A percentile compares a stretch with the other conserved stretches of the same genome.
These are phyloP conservation scores for Benthosema pterotum DNA, from an alignment of 2,797 vertebrate genomes.

Conservation along the genomic window DNA sequence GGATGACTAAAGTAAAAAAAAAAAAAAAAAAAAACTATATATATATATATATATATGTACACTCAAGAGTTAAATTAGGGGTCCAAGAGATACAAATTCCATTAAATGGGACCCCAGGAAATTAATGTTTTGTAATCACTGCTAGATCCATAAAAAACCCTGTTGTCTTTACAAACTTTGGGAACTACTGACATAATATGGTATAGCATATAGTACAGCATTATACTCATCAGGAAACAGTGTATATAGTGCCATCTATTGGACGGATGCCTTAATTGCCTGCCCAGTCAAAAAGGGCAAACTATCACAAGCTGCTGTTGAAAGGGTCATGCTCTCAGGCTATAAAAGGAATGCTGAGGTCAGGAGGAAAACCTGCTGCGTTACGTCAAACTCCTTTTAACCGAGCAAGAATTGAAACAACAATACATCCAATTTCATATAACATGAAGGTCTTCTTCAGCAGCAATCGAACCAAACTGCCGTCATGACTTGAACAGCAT, in stretches of 20 bases:
- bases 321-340: constrained; percentile 15
- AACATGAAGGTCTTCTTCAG: background rate
- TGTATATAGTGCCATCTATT: constrained; percentile 60
- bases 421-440: background rate
- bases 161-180: too few species aligned
- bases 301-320: constrained; percentile 49
- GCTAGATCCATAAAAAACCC: too few species aligned
- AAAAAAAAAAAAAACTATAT: too few species aligned
- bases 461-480: background rate
- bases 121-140: too few species aligned
- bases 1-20: constrained; percentile 2
- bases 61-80: too few species aligned
- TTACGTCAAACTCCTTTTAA: constrained; percentile 35
- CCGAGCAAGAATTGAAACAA: constrained; percentile 8
- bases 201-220: too few species aligned
- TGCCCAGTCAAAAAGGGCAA: constrained; percentile 36
- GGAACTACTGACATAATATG: too few species aligned
- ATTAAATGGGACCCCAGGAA: too few species aligned
- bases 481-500: too few species aligned
- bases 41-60: too few species aligned
- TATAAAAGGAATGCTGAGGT: constrained; percentile 74
- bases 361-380: constrained; percentile 56
- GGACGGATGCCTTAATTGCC: constrained; percentile 17
- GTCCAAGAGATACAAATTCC: too few species aligned
- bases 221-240: too few species aligned